These are phyloP conservation scores for Laupala kohalensis DNA, from an alignment of 1,140 invertebrate genomes.

Conservation along the genomic window DNA sequence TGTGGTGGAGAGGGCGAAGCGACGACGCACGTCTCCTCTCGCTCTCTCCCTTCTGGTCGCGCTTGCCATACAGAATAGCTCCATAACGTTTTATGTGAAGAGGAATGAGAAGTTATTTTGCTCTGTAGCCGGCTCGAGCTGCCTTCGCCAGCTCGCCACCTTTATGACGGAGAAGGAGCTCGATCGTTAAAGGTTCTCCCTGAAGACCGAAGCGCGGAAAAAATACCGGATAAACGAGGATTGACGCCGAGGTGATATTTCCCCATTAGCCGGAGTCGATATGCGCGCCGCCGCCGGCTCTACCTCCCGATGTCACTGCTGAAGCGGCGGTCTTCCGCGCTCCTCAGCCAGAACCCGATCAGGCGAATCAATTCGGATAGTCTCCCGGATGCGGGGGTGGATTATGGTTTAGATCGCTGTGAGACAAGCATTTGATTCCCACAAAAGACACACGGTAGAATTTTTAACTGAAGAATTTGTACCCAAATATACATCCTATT, in stretches of 20 bases:
- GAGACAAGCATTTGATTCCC: too few species aligned
- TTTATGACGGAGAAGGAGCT: conserved; percentile 6
- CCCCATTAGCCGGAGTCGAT: conserved; percentile 8
- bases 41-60: background rate
- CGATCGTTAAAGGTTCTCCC: conserved; percentile 3
- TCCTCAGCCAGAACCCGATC: background rate
- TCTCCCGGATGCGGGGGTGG: background rate
- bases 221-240: conserved; percentile 7
- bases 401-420: too few species aligned
- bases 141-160: background rate
- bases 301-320: background rate
- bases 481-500: too few species aligned
- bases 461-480: too few species aligned
- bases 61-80: background rate
- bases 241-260: conserved; percentile 9
- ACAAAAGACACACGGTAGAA: too few species aligned
- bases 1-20: background rate
- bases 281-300: background rate
- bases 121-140: background rate
- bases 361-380: background rate
- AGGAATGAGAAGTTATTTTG: background rate
- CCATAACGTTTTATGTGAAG: background rate
- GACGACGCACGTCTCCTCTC: background rate
- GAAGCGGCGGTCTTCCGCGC: background rate
- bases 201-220: background rate